Evolutionary conservation across 92 coral and sea anemone genomes (phyloP), one percentile per base, ranked within the genome.

Genomic region (Montipora capitata): DNA sequence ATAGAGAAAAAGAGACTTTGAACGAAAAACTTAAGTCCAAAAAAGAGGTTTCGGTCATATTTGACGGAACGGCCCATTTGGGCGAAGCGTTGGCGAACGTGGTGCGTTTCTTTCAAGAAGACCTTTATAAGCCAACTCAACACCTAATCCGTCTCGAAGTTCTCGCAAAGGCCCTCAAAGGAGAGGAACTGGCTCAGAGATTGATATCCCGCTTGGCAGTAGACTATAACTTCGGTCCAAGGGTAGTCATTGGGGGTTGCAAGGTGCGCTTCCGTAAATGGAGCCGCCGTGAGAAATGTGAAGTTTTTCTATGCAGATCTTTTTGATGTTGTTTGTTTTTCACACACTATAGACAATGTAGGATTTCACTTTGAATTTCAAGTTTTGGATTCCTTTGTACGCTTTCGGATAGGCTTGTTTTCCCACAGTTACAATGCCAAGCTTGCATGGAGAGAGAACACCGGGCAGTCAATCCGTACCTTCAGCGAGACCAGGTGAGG

Each of bases 91-190:
- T 90, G 8, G 93, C 58, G 7, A 40, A 78, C 86, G 52, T 78
- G 11, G 69, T 83, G 9, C 89, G 85, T 42, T 89, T 20, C 20
- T 15, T 89, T 14, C 85, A 89, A 79, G 84, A 89, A 82, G 51
- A 83, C 80, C 67, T 89, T 69, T 9, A 54, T 54, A 54, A 40
- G 39, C 93, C 86, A 4, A 84, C 90, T 17, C 86, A 84, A 82
- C 85, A 80, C 9, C 85, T 84, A 54, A 84, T 90, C 54, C 85
- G 89, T 15, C 93, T 89, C 42, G 81, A 84, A 13, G 40, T 84
- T 1, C 89, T 78, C 14, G 90, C 93, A 84, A 90, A 90, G 77
- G 72, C 90, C 35, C 85, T 90, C 10, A 90, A 90, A 71, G 93
- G 93, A 84, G 86, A 90, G 51, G 86, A 90, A 35, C 18, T 84